These are phyloP conservation scores for Rutilus rutilus DNA, from an alignment of 2,113 vertebrate genomes.

Conservation along the genomic window DNA sequence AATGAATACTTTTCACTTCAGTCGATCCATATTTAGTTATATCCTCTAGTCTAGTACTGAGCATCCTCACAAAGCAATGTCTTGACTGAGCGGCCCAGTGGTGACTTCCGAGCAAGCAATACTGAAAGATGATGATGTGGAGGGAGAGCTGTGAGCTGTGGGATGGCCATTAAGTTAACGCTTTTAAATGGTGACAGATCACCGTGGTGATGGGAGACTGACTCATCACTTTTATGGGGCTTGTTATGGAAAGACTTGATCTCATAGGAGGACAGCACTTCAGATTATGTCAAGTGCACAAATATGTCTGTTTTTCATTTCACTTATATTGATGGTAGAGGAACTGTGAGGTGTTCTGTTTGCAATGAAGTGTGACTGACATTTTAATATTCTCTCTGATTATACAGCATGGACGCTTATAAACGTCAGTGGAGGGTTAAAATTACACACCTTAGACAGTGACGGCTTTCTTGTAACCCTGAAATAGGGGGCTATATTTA, in stretches of 20 bases:
- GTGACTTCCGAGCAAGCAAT: constrained; percentile 2
- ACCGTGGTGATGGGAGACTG: constrained; percentile 23
- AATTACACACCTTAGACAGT: neutral
- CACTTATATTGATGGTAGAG: neutral
- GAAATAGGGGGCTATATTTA: constrained; percentile 10
- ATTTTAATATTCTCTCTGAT: constrained; percentile 4
- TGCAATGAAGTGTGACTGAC: constrained; percentile 8
- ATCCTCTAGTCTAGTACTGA: constrained; percentile 23
- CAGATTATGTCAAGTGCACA: neutral
- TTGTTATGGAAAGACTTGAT: neutral
- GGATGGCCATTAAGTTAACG: constrained; percentile 9
- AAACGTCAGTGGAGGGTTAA: neutral
- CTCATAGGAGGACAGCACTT: neutral
- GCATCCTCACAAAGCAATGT: constrained; percentile 13
- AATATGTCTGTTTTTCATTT: constrained; percentile 10
- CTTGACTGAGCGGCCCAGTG: neutral
- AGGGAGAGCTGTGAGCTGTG: neutral
- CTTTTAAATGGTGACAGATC: constrained; percentile 37
- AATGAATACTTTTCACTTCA: neutral
- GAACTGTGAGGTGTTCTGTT: neutral
- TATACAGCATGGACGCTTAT: neutral
- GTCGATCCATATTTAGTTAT: constrained; percentile 5
- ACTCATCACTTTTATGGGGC: constrained; percentile 31
- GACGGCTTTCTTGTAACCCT: neutral
- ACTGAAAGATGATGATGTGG: neutral